Conservation (phyloP, 2,113 vertebrate species). For the Pithys albifrons region DNA sequence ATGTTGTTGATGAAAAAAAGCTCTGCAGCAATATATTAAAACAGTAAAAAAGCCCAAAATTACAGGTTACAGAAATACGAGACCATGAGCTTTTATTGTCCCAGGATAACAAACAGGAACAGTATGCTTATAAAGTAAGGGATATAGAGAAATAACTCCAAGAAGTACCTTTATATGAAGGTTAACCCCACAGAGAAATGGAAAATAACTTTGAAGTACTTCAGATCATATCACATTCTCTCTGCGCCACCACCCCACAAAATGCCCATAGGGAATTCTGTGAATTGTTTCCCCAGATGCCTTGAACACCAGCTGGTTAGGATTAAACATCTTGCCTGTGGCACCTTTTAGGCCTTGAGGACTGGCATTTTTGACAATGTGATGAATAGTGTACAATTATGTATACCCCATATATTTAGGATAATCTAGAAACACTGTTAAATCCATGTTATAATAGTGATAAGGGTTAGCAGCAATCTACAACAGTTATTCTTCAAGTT, state of each 20-base stretch:
- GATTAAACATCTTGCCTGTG: conserved; percentile 27
- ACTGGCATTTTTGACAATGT: conserved; percentile 12
- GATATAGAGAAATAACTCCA: neutral
- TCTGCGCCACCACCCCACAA: neutral
- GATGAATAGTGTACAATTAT: neutral
- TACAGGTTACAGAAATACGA: neutral
- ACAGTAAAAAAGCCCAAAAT: neutral
- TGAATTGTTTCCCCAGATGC: conserved; percentile 36
- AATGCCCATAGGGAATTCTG: conserved; percentile 28
- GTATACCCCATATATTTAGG: neutral
- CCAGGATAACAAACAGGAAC: neutral
- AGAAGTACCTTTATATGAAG: neutral
- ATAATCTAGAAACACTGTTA: neutral
- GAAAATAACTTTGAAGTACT: conserved; percentile 20
- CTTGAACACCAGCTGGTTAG: conserved; percentile 38
- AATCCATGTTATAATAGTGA: neutral
- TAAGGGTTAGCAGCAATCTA: neutral
- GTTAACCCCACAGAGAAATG: neutral
- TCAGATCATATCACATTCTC: neutral
- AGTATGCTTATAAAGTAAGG: neutral
- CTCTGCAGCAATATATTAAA: neutral
- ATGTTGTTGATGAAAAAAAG: neutral
- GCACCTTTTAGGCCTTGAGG: conserved; percentile 7
- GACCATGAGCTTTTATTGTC: neutral
- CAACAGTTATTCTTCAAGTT: neutral